These are phyloP conservation scores for Myopa tessellatipennis DNA, from an alignment of 2,888 invertebrate genomes.

Conservation along the genomic window DNA sequence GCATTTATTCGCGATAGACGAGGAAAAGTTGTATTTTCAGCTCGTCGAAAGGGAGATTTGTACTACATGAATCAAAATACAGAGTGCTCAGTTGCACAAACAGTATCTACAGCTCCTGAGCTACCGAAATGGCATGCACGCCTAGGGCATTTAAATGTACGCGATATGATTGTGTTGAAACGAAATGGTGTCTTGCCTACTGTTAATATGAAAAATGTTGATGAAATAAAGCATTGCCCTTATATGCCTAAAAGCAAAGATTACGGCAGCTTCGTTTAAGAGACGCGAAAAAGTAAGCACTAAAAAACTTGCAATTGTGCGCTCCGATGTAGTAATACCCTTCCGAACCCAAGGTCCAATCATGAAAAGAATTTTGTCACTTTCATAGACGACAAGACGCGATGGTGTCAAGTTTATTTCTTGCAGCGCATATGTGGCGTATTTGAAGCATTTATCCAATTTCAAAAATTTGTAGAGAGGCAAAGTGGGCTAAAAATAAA, in stretches of 20 bases:
- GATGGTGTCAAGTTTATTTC: conserved; percentile 43
- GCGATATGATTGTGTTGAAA: conserved; percentile 35
- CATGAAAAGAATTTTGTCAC: conserved; percentile 43
- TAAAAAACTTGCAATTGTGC: conserved; percentile 40
- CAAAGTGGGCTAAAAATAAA: conserved; percentile 49
- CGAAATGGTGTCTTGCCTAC: conserved; percentile 34
- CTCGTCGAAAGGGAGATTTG: conserved; percentile 40
- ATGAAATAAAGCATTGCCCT: conserved; percentile 28
- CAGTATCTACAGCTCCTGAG: background rate
- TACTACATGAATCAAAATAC: conserved; percentile 21
- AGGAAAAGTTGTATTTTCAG: conserved; percentile 33
- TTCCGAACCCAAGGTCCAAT: conserved; percentile 33
- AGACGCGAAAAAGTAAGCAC: conserved; percentile 29
- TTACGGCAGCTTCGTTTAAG: conserved; percentile 38
- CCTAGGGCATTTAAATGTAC: conserved; percentile 40
- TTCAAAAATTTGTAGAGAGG: conserved; percentile 46
- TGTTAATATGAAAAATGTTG: conserved; percentile 15
- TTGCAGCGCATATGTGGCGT: conserved; percentile 42
- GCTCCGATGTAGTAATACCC: conserved; percentile 43
- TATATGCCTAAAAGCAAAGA: conserved; percentile 40
- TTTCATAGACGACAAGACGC: conserved; percentile 40
- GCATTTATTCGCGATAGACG: conserved; percentile 32
- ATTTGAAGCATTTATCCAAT: conserved; percentile 49
- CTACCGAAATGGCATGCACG: conserved; percentile 1
- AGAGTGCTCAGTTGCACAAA: background rate